Base-by-base conservation (phyloP, 64 coral and sea anemone genomes). In the Dendrophyllia cribrosa region DNA sequence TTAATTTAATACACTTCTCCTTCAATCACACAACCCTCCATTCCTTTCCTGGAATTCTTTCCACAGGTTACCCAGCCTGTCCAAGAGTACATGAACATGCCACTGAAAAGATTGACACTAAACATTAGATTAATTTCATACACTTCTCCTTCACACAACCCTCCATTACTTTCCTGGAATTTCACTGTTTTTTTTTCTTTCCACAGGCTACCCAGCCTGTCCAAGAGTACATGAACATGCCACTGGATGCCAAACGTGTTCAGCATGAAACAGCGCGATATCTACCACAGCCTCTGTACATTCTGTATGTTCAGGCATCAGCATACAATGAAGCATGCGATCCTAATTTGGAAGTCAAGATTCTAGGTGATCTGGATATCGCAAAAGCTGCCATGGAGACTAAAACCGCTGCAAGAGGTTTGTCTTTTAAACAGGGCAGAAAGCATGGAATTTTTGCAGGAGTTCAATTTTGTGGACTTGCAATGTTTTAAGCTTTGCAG, bases 291-390 rank as follows among this genome's bases (percentile, higher is more conserved):
- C 78, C 97, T 9, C 85, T 99, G 25, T 99, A 99, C 79, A 86
- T 99, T 16, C 49, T 99, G 26, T 99, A 87, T 93, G 94, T 96
- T 13, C 97, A 99, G 49, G 79, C 97, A 69, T 77, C 83, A 60
- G 97, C 97, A 20, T 99, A 99, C 63, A 88, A 89, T 12, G 97
- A 99, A 55, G 97, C 97, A 25, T 99, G 94, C 81, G 97, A 99
- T 83, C 59, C 75, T 73, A 60, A 91, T 60, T 46, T 99, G 69
- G 85, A 94, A 65, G 91, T 99, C 15, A 88, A 87, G 51, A 96
- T 99, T 73, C 78, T 93, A 16, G 97, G 97, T 46, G 97, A 99
- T 86, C 63, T 99, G 53, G 97, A 99, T 66, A 88, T 92, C 59
- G 97, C 97, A 1, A 99, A 99, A 43, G 97, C 97, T 67, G 94